phyloP scores from a whole-genome alignment of 2,113 vertebrate genomes.

The Glareola pratincola region DNA sequence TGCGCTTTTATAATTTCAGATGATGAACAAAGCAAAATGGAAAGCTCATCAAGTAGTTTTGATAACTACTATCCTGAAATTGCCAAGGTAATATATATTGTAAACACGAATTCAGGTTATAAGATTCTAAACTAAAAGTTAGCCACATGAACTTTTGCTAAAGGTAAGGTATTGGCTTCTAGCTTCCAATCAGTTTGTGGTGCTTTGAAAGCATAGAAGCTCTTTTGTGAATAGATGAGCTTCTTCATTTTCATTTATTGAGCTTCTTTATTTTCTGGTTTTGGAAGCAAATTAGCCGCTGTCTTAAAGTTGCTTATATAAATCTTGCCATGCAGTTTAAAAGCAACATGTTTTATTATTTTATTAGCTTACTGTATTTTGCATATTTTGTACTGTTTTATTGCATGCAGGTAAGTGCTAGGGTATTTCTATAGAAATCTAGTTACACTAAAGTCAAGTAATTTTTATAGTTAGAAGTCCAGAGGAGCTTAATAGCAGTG shows the following conservation, averaged over 20 bases:
- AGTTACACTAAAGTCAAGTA: background rate
- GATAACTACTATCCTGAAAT: conserved; percentile 90
- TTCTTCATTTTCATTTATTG: background rate
- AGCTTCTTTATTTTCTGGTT: background rate
- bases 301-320: background rate
- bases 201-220: background rate
- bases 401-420: background rate
- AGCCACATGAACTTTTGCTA: background rate
- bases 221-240: background rate
- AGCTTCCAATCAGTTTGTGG: background rate
- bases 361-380: background rate
- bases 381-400: background rate
- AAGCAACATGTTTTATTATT: background rate
- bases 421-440: background rate
- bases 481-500: background rate
- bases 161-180: background rate
- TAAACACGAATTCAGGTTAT: background rate
- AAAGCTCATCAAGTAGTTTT: conserved; percentile 87
- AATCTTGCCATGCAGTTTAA: background rate
- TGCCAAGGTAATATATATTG: conserved; percentile 72
- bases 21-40: conserved; percentile 91
- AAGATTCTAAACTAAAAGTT: background rate
- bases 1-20: conserved; percentile 76
- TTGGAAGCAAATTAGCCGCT: background rate
- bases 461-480: background rate